A percentile compares a stretch with the other conserved stretches of the same genome.
These are phyloP conservation scores for Diplogasteroides magnus DNA, from an alignment of 1,140 invertebrate species.

Conservation along the genomic window DNA sequence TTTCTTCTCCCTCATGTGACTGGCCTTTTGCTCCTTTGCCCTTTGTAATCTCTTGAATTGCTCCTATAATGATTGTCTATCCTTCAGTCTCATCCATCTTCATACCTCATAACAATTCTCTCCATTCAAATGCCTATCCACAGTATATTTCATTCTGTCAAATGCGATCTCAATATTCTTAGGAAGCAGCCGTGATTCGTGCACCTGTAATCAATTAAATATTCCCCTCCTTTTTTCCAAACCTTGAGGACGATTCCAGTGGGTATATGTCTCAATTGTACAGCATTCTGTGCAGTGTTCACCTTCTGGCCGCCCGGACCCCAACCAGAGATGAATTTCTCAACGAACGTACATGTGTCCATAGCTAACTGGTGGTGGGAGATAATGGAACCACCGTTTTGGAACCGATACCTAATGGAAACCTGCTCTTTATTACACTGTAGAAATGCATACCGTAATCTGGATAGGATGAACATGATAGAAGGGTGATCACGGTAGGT, in stretches of 20 bases:
- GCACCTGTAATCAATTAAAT: conserved; percentile 32
- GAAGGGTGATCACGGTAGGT: no score
- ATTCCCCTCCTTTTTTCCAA: background rate
- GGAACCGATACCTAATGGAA: no score
- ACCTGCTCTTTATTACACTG: no score
- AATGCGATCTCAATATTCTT: conserved; percentile 46
- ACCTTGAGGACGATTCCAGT: conserved; percentile 43
- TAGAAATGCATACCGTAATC: no score
- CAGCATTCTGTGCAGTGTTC: conserved; percentile 47
- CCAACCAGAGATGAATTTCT: conserved; percentile 47
- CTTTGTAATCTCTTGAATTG: conserved; percentile 40
- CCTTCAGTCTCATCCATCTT: background rate
- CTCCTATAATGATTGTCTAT: conserved; percentile 13
- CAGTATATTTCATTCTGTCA: conserved; percentile 43
- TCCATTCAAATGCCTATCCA: conserved; percentile 47
- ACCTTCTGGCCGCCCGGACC: conserved; percentile 49
- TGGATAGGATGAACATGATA: no score
- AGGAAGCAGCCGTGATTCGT: conserved; percentile 40
- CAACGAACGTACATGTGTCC: no score
- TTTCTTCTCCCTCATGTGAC: conserved; percentile 12
- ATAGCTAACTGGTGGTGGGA: no score
- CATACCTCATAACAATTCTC: conserved; percentile 44
- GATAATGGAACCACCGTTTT: no score
- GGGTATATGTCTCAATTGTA: conserved; percentile 43
- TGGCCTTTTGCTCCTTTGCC: conserved; percentile 23